Percentiles rank a stretch among this genome's conserved stretches.
Conservation (phyloP, 1,140 invertebrate genomes). For the Brachionus manjavacas region DNA sequence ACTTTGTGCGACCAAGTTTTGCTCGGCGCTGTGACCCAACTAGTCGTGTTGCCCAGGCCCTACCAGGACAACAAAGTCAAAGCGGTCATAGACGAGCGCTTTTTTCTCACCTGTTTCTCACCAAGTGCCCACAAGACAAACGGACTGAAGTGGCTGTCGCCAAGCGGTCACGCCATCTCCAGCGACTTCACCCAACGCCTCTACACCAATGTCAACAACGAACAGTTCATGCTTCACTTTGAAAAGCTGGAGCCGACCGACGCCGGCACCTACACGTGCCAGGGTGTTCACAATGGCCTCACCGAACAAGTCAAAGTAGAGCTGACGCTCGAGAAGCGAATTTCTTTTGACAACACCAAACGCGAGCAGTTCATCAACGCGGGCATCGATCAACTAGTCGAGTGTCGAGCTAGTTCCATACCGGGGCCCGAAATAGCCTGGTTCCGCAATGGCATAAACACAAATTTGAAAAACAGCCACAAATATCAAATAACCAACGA, state of each 20-base stretch:
- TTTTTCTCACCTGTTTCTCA: not conserved
- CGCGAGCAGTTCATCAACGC: not conserved
- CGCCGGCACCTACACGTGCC: not conserved
- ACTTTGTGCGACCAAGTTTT: not conserved
- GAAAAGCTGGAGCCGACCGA: not conserved
- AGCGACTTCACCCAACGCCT: not conserved
- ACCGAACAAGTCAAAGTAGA: not conserved
- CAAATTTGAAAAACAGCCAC: not conserved
- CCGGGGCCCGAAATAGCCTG: conserved; percentile 37
- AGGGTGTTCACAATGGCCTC: not conserved
- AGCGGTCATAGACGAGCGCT: not conserved
- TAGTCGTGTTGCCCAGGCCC: not conserved
- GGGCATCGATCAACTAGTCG: not conserved
- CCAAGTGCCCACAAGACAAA: not conserved
- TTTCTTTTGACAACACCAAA: not conserved
- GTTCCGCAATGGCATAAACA: conserved; percentile 5
- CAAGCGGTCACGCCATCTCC: not conserved
- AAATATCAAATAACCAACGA: conserved; percentile 41
- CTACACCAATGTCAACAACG: not conserved
- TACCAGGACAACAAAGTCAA: not conserved
- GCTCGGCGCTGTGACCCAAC: not conserved
- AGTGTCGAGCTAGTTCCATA: conserved; percentile 5
- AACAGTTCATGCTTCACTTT: not conserved
- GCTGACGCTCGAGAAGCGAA: not conserved
- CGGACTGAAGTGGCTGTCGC: not conserved